phyloP scores from a whole-genome alignment of 2,888 invertebrate species.

The Nomada flava region DNA sequence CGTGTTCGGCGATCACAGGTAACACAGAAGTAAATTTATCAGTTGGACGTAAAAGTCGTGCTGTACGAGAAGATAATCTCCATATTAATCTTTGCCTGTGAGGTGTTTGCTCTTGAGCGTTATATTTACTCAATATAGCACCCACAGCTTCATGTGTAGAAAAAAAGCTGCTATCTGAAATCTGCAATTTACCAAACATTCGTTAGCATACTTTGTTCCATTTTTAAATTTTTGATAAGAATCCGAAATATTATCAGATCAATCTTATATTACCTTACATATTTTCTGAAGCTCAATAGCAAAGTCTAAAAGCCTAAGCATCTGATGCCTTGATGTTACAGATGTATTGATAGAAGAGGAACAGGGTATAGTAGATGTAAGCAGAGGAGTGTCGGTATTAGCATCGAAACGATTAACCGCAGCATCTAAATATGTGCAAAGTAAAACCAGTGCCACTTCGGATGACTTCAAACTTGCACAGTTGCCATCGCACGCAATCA shows the following conservation, averaged over 20 bases:
- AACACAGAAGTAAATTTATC: conserved; percentile 90
- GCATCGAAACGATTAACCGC: conserved; percentile 84
- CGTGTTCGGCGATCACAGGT: conserved; percentile 91
- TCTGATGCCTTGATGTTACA: conserved; percentile 84
- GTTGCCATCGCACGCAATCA: conserved; percentile 90
- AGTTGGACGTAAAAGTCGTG: conserved; percentile 90
- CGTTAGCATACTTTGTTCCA: neutral
- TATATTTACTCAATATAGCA: conserved; percentile 89
- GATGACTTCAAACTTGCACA: conserved; percentile 91
- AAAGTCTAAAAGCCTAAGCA: conserved; percentile 89
- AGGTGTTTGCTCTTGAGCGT: conserved; percentile 88
- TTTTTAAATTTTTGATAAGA: neutral
- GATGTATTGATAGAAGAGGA: conserved; percentile 69
- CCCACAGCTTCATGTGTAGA: conserved; percentile 87
- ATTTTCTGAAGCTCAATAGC: conserved; percentile 90
- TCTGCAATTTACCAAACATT: conserved; percentile 84
- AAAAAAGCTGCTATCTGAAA: conserved; percentile 88
- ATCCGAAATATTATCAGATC: neutral
- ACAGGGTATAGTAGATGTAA: conserved; percentile 59
- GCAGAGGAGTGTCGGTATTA: conserved; percentile 69
- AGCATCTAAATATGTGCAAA: conserved; percentile 89
- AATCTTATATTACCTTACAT: conserved; percentile 87
- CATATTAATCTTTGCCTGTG: conserved; percentile 91
- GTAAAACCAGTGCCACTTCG: conserved; percentile 91
- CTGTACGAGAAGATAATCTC: conserved; percentile 90